Evolutionary conservation across 2,888 invertebrate species (phyloP).

Genomic region (Galerucella calmariensis): DNA sequence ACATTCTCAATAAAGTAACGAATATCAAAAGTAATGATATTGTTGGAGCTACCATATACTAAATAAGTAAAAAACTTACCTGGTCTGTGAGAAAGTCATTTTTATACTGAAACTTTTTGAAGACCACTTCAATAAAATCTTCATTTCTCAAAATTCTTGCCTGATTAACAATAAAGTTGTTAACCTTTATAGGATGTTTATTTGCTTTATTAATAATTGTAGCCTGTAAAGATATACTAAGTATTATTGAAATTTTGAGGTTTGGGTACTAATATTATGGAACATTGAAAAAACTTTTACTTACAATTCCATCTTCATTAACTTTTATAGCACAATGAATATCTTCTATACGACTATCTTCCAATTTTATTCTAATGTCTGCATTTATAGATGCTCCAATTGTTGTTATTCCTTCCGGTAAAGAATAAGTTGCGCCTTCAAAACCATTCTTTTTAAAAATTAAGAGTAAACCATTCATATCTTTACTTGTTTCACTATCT

Average conservation of each 20-base stretch:
- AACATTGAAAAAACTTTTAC: conserved; percentile 27
- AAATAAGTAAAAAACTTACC: conserved; percentile 15
- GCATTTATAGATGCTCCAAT: conserved; percentile 47
- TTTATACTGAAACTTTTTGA: conserved; percentile 47
- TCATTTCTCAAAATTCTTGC: conserved; percentile 64
- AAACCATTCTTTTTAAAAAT: conserved; percentile 42
- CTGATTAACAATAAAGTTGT: conserved; percentile 59
- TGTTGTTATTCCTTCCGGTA: conserved; percentile 41
- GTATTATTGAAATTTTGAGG: not conserved
- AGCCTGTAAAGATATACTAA: conserved; percentile 58
- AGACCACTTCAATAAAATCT: conserved; percentile 61
- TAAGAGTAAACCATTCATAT: conserved; percentile 38
- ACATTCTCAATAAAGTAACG: not conserved
- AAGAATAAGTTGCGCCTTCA: conserved; percentile 34
- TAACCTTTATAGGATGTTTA: conserved; percentile 63
- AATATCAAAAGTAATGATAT: not conserved
- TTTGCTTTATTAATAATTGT: conserved; percentile 65
- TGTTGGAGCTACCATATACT: not conserved
- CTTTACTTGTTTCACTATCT: conserved; percentile 25
- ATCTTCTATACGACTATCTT: conserved; percentile 35
- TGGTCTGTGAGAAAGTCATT: conserved; percentile 38
- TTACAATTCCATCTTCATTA: conserved; percentile 47
- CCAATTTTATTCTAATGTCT: conserved; percentile 47
- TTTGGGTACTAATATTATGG: conserved; percentile 1
- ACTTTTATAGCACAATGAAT: conserved; percentile 47